These are phyloP conservation scores for Hypselothyrea guttata DNA, from an alignment of 2,888 invertebrate genomes.

Conservation along the genomic window DNA sequence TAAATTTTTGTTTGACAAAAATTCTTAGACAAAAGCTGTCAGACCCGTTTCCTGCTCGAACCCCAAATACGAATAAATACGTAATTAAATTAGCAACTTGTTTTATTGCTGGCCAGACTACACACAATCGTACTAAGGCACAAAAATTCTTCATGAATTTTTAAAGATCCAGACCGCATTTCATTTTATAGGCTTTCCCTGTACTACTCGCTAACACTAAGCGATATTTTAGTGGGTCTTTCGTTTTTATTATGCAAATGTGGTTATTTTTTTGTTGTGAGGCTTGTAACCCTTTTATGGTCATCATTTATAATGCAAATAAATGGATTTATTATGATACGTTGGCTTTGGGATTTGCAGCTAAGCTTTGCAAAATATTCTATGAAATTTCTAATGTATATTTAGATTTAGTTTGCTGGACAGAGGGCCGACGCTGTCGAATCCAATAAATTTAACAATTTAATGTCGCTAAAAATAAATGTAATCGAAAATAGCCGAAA, in stretches of 20 bases:
- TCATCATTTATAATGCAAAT: slow-evolving; percentile 38
- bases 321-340: slow-evolving; percentile 16
- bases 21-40: slow-evolving; percentile 56
- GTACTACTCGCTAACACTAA: slow-evolving; percentile 7
- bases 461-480: slow-evolving; percentile 52
- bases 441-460: slow-evolving; percentile 54
- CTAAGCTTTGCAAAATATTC: slow-evolving; percentile 10
- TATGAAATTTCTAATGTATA: not conserved
- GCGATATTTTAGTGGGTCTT: slow-evolving; percentile 15
- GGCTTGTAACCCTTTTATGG: slow-evolving; percentile 28
- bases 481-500: slow-evolving; percentile 36
- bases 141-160: slow-evolving; percentile 17
- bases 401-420: slow-evolving; percentile 10
- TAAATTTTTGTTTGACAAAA: slow-evolving; percentile 11
- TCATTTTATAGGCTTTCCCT: not conserved
- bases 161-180: not conserved
- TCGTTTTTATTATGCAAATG: slow-evolving; percentile 64
- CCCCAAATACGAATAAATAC: slow-evolving; percentile 17
- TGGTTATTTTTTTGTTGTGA: slow-evolving; percentile 1
- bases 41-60: slow-evolving; percentile 48
- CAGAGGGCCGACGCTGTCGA: slow-evolving; percentile 24
- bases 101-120: slow-evolving; percentile 24
- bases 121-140: not conserved
- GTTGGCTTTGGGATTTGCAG: slow-evolving; percentile 14
- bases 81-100: slow-evolving; percentile 63